phyloP scores from a whole-genome alignment of 2,888 invertebrate genomes.

The Aporophyla nigra region DNA sequence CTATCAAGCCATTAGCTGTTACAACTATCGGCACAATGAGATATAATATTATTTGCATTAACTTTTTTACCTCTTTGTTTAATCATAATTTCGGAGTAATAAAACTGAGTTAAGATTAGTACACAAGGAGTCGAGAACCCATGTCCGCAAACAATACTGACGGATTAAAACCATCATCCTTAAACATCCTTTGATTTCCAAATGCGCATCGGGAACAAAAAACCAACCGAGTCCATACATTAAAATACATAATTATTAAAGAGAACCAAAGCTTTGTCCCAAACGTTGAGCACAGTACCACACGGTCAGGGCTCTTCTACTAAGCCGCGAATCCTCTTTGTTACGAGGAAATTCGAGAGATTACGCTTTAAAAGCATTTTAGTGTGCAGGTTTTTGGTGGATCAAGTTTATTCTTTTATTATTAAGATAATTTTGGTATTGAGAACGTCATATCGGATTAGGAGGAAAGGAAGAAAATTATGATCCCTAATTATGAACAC shows the following conservation, averaged over 20 bases:
- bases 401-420: constrained; percentile 39
- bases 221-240: constrained; percentile 21
- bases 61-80: no score
- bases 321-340: constrained; percentile 72
- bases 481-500: not conserved
- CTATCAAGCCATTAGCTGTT: no score
- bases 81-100: no score
- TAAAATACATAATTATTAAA: constrained; percentile 56
- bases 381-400: constrained; percentile 45
- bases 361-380: constrained; percentile 71
- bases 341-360: constrained; percentile 65
- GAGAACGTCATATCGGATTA: not conserved
- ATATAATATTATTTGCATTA: no score
- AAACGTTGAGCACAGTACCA: constrained; percentile 51
- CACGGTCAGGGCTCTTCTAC: constrained; percentile 52
- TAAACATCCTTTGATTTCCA: not conserved
- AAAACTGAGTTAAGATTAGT: not conserved
- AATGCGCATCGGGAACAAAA: constrained; percentile 7
- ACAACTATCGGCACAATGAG: no score
- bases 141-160: not conserved
- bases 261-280: constrained; percentile 47
- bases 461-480: no score
- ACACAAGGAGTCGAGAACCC: not conserved
- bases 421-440: constrained; percentile 18
- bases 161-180: not conserved